phyloP scores from a whole-genome alignment of 2,888 invertebrate species.

The Caenorhabditis doughertyi region DNA sequence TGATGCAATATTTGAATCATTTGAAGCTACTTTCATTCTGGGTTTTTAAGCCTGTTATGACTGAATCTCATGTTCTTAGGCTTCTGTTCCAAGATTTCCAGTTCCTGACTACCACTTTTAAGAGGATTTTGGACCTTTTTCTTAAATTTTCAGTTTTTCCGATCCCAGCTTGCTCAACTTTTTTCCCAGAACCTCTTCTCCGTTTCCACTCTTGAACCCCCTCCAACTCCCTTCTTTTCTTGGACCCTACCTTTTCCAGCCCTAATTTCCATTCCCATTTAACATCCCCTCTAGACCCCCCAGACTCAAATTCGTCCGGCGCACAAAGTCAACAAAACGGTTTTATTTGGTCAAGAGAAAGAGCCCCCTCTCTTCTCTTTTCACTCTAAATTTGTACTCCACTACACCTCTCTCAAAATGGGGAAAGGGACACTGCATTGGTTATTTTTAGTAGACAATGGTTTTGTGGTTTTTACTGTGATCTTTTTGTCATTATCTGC shows the following conservation, averaged over 20 bases:
- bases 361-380: neutral
- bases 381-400: constrained; percentile 29
- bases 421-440: constrained; percentile 1
- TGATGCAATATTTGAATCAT: no score
- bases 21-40: no score
- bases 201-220: no score
- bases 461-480: neutral
- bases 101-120: neutral
- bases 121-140: neutral
- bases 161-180: neutral
- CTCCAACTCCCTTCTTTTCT: no score
- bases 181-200: no score
- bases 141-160: neutral
- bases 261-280: neutral
- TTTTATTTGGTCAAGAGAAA: constrained; percentile 54
- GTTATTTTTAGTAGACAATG: constrained; percentile 13
- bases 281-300: constrained; percentile 14
- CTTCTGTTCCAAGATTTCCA: neutral
- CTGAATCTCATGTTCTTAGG: no score
- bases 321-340: constrained; percentile 29
- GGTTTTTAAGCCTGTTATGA: no score
- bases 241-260: neutral
- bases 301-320: constrained; percentile 28
- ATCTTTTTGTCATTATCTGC: neutral
- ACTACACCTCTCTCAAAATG: constrained; percentile 17